Conservation (phyloP, 2,113 vertebrate genomes). For the Heptranchias perlo region DNA sequence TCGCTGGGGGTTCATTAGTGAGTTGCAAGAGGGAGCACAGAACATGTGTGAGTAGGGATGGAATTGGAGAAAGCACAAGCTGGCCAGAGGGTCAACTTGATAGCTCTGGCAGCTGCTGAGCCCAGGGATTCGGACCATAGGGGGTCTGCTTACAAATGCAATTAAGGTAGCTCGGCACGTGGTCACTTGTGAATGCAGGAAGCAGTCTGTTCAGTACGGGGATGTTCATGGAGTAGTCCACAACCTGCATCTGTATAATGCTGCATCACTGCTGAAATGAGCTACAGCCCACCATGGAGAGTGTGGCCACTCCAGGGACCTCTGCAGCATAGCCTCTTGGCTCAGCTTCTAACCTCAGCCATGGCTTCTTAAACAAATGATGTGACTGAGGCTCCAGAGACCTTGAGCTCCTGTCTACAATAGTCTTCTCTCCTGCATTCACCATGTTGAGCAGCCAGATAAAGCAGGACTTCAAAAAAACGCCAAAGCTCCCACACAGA, state of each 20-base stretch:
- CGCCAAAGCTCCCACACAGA: background rate
- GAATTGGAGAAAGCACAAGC: background rate
- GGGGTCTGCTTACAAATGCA: background rate
- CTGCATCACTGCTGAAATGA: background rate
- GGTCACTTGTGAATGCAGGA: no score
- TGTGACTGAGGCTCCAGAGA: background rate
- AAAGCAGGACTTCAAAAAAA: background rate
- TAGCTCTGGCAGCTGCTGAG: background rate
- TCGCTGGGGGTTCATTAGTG: background rate
- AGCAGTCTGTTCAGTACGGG: background rate
- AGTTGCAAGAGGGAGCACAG: background rate
- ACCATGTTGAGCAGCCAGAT: background rate
- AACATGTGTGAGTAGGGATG: background rate
- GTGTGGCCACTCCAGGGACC: background rate
- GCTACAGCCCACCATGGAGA: background rate
- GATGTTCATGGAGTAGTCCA: background rate
- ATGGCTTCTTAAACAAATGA: background rate
- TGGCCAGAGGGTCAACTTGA: background rate
- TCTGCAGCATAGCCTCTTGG: background rate
- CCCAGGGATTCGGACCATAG: no score
- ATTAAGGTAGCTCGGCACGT: background rate
- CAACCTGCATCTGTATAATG: background rate
- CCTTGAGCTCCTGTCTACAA: background rate
- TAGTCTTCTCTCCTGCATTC: background rate
- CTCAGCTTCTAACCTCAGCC: background rate